Evolutionary conservation across 2,888 invertebrate genomes (phyloP), one percentile per base, ranked within the genome.

Genomic region (Rutpela maculata): DNA sequence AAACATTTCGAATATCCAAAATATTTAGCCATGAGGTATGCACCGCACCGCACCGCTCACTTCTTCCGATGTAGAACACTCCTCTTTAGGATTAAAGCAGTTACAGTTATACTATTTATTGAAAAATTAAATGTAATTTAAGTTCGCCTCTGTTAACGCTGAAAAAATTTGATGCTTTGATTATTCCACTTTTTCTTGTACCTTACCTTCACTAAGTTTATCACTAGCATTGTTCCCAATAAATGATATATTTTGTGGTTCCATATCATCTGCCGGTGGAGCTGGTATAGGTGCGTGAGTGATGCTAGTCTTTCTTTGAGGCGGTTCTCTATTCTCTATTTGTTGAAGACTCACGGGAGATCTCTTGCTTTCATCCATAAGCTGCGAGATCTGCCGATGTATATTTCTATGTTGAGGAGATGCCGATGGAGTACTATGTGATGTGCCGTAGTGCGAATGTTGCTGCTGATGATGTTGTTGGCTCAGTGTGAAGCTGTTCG

Each of bases 231-330:
- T 92, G 89, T 93, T 94, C 87, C 96, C 97, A 83, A 97, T 97
- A 87, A 97, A 97, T 74, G 97, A 97, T 86, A 97, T 97, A 90
- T 95, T 97, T 89, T 97, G 97, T 0, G 97, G 97, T 85, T 96
- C 97, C 97, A 97, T 97, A 87, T 96, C 96, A 87, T 96, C 96
- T 22, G 93, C 93, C 73, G 94, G 93, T 35, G 94, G 94, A 15
- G 93, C 92, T 60, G 94, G 93, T 65, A 93, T 91, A 1, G 94
- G 92, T 11, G 93, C 92, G 80, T 93, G 93, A 63, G 86, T 89
- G 12, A 89, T 85, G 80, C 88, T 89, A 69, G 83, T 84, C 78
- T 89, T 89, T 67, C 88, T 81, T 65, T 87, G 83, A 82, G 77
- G 89, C 83, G 77, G 88, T 59, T 76, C 78, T n/a, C 75, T 76